Base-by-base conservation (phyloP, 2,888 invertebrate species). In the Aethes cnicana region DNA sequence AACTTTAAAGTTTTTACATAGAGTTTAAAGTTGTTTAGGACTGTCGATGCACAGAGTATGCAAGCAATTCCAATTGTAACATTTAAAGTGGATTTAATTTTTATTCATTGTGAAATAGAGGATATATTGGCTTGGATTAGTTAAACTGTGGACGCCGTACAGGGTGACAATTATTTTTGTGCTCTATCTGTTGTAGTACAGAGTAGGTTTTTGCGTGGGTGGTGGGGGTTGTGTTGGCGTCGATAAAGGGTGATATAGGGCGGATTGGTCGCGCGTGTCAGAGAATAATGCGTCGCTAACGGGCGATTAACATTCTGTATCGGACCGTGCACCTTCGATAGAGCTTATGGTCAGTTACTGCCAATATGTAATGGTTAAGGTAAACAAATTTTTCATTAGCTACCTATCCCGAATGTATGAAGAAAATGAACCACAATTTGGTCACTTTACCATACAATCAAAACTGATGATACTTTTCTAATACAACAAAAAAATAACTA, bases 281-380 rank as follows among this genome's bases (percentile, higher is more conserved):
- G 79, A 87, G 89, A 89, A 89, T 89, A 89, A 89, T 88, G 83
- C 74, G 78, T 78, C 84, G 80, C 81, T 79, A 84, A 85, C 81
- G 81, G 81, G 72, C 87, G 87, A 87, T 89, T 88, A 88, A 85
- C 52, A 54, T 56, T 53, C 55, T 47, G 42, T 30, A 42, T 49
- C 28, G 49, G 35, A 35, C 11, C 28, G 18, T 18, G 12, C 36
- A 41, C 41, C 41, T 42, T 42, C 26, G 18, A 41, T 25, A 32
- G 23, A 30, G 18, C 25, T 25, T 35, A 20, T 21, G n/a, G n/a
- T n/a, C n/a, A n/a, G n/a, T n/a, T n/a, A n/a, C n/a, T n/a, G n/a
- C n/a, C n/a, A n/a, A n/a, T n/a, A n/a, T n/a, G n/a, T n/a, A n/a
- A n/a, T n/a, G n/a, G n/a, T n/a, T n/a, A n/a, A n/a, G n/a, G n/a